Conservation (phyloP, 2,113 vertebrate genomes). For the Thalassarche chlororhynchos region DNA sequence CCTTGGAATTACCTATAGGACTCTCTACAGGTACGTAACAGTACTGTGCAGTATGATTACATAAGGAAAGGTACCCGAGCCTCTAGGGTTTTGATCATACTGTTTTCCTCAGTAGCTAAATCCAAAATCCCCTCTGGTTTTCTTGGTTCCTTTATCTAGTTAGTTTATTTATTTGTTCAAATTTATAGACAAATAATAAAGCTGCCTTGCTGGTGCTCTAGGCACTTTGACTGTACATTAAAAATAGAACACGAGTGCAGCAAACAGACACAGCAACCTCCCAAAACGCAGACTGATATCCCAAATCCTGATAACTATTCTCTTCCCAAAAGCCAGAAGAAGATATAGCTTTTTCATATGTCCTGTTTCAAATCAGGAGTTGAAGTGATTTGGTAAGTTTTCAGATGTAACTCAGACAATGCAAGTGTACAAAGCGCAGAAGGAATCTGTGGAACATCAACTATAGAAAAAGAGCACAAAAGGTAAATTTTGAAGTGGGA, state of each 20-base stretch:
- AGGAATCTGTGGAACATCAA: neutral
- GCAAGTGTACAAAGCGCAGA: neutral
- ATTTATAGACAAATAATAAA: neutral
- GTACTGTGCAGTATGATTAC: neutral
- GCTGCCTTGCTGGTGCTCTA: neutral
- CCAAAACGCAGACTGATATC: neutral
- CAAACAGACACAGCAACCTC: neutral
- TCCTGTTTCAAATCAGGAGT: neutral
- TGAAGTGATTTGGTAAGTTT: neutral
- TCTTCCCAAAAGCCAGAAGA: neutral
- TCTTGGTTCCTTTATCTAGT: neutral
- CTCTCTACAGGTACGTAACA: neutral
- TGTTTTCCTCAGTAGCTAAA: neutral
- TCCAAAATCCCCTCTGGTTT: neutral
- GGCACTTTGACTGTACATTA: neutral
- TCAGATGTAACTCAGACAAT: neutral
- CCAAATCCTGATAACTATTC: neutral
- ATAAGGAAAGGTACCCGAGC: neutral
- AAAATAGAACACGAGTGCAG: neutral
- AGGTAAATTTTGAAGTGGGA: neutral
- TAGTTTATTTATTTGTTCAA: neutral
- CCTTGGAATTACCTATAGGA: neutral
- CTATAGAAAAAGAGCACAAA: neutral
- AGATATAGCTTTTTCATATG: neutral
- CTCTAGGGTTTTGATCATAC: neutral